Conservation (phyloP, 2,888 invertebrate species). For the Hypercompe scribonia region DNA sequence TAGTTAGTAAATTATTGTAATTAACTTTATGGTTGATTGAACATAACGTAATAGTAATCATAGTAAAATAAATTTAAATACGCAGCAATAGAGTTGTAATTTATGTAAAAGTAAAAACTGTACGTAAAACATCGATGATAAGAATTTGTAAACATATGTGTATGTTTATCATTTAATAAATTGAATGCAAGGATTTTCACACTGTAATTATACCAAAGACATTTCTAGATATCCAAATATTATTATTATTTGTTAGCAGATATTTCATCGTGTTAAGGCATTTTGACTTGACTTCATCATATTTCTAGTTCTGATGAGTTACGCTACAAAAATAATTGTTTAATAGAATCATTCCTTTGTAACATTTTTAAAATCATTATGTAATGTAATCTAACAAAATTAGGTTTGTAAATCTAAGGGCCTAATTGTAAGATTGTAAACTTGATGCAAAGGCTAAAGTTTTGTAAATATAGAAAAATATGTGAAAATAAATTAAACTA, state of each 20-base stretch:
- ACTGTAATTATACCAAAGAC: constrained; percentile 21
- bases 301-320: neutral
- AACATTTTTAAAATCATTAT: constrained; percentile 38
- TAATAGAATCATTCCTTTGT: constrained; percentile 51
- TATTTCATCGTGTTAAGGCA: neutral
- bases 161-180: constrained; percentile 1
- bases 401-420: constrained; percentile 42
- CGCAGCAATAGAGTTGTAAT: neutral
- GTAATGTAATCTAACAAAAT: constrained; percentile 27
- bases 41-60: neutral
- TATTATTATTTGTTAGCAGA: neutral
- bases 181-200: neutral
- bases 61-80: neutral
- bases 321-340: constrained; percentile 17
- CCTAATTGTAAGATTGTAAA: constrained; percentile 50
- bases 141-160: constrained; percentile 37
- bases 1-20: constrained; percentile 1
- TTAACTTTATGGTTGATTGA: neutral
- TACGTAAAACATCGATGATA: constrained; percentile 16
- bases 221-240: constrained; percentile 4
- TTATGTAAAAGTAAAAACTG: constrained; percentile 3
- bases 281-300: neutral
- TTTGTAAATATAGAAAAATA: constrained; percentile 50
- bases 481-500: constrained; percentile 10
- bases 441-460: constrained; percentile 54